Evolutionary conservation across 2,113 vertebrate genomes (phyloP).

Genomic region (Aspidoscelis tigris): DNA sequence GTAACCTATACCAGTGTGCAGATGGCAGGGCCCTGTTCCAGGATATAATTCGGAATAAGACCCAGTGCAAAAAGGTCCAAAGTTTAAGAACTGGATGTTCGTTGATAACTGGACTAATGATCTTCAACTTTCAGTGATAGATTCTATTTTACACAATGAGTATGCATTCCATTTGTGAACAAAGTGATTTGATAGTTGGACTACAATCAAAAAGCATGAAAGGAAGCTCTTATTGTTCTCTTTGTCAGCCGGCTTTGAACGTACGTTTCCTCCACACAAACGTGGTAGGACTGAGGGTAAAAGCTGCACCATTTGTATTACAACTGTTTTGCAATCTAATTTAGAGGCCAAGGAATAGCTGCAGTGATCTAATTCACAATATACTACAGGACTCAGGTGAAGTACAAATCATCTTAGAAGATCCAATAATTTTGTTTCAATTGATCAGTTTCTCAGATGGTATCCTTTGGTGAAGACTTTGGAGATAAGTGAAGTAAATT

Average conservation of each 20-base stretch:
- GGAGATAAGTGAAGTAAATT: constrained; percentile 85
- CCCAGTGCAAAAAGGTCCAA: too few species aligned
- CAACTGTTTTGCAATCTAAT: constrained; percentile 86
- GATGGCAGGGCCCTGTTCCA: too few species aligned
- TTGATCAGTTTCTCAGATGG: constrained; percentile 89
- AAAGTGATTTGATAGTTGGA: neutral
- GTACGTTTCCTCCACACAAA: neutral
- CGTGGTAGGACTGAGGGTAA: neutral
- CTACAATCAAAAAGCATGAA: neutral
- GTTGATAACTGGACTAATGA: neutral
- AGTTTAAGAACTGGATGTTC: too few species aligned
- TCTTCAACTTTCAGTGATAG: neutral
- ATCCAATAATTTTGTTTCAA: constrained; percentile 90
- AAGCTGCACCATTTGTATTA: constrained; percentile 61
- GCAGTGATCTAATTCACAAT: constrained; percentile 91
- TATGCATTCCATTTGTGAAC: too few species aligned
- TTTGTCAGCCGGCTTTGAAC: constrained; percentile 25
- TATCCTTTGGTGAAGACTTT: constrained; percentile 81
- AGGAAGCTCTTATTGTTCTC: neutral
- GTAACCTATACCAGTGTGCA: too few species aligned
- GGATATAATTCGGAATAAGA: too few species aligned
- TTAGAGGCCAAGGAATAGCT: constrained; percentile 81
- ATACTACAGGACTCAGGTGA: constrained; percentile 85
- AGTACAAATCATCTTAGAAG: constrained; percentile 92
- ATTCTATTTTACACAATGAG: neutral